Evolutionary conservation across 2,113 vertebrate genomes (phyloP).

Genomic region (Heliornis fulica): DNA sequence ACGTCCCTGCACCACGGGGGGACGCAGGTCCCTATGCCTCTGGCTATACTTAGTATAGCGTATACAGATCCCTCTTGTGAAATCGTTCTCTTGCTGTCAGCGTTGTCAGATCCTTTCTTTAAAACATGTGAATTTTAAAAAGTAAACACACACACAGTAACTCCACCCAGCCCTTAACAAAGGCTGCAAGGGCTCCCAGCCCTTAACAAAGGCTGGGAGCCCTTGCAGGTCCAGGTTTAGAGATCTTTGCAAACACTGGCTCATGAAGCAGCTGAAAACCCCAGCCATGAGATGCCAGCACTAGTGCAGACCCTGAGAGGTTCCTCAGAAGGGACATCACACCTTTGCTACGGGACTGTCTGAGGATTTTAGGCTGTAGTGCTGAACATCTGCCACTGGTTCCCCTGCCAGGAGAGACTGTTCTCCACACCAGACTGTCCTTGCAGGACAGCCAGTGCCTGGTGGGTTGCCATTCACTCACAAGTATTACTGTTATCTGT

Average conservation of each 20-base stretch:
- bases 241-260: background rate
- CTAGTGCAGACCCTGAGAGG: background rate
- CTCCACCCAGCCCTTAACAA: background rate
- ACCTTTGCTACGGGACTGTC: background rate
- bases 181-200: background rate
- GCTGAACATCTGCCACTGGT: background rate
- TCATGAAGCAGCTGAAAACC: background rate
- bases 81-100: background rate
- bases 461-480: background rate
- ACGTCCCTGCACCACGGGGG: background rate
- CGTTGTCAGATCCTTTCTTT: background rate
- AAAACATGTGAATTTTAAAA: background rate
- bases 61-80: background rate
- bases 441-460: background rate
- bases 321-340: background rate
- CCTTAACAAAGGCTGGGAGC: background rate
- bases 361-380: background rate
- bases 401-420: background rate
- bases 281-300: fast-evolving
- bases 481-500: background rate
- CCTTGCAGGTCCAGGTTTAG: background rate
- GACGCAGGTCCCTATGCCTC: background rate
- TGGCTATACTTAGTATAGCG: background rate
- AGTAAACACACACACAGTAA: background rate
- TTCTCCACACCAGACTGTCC: background rate